Conservation (phyloP, 2,888 invertebrate species). For the Phengaris alcon region DNA sequence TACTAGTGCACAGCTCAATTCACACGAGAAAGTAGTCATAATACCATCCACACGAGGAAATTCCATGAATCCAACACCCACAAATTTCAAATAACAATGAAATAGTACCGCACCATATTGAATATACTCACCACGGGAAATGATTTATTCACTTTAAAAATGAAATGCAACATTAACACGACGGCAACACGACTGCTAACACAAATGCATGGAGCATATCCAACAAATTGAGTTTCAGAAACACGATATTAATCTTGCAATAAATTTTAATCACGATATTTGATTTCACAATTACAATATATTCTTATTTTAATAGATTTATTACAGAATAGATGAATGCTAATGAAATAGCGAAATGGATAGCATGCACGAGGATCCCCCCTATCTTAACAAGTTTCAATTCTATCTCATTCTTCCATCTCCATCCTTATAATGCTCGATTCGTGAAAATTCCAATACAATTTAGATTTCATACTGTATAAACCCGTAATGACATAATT, state of each 20-base stretch:
- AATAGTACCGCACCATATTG: conserved; percentile 29
- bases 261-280: conserved; percentile 17
- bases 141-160: conserved; percentile 34
- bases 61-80: conserved; percentile 72
- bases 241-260: conserved; percentile 22
- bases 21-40: conserved; percentile 8
- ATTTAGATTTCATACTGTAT: conserved; percentile 70
- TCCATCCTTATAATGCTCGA: conserved; percentile 54
- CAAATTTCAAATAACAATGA: conserved; percentile 44
- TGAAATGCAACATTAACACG: conserved; percentile 40
- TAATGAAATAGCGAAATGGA: conserved; percentile 51
- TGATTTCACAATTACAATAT: conserved; percentile 21
- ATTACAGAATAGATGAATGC: conserved; percentile 55
- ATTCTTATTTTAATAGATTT: conserved; percentile 42
- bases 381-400: conserved; percentile 46
- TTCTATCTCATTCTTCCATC: conserved; percentile 47
- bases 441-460: conserved; percentile 75
- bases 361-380: conserved; percentile 62
- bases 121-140: conserved; percentile 26
- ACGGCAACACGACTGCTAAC: conserved; percentile 59
- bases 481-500: conserved; percentile 70
- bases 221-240: conserved; percentile 11
- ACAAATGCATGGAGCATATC: conserved; percentile 59
- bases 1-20: conserved; percentile 69
- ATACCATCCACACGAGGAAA: conserved; percentile 55